Evolutionary conservation across 2,888 invertebrate genomes (phyloP), one percentile per base, ranked within the genome.

Genomic region (Oligia strigilis): DNA sequence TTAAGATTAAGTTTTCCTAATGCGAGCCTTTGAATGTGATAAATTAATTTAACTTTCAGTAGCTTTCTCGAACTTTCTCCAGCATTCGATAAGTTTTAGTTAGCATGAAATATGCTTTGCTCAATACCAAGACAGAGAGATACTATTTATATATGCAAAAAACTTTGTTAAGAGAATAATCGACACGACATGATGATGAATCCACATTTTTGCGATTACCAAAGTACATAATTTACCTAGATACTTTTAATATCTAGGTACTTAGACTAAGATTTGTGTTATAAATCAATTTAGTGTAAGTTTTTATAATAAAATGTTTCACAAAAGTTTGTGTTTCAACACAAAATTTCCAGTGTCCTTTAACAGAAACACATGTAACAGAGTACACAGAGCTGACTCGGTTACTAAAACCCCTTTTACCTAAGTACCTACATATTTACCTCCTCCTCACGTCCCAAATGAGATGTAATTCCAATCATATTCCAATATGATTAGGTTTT

Each of bases 401-500:
- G 75, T 40, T 19, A 4, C 13, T 62, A 29, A 2, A 5, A 14
- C 11, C 23, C 14, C 13, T 49, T 4, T 29, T 64, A 49, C n/a
- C 11, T 75, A 67, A 67, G 29, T 29, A 19, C 23, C 19, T 19
- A 19, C 23, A 55, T 67, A 67, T 72, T 67, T 49, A 49, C 64
- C 58, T 60, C 1, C 29, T 29, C 52, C 19, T 23, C 52, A 23
- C 52, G 40, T 74, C 60, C 65, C 77, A 74, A 83, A 84, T 80
- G 71, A 75, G 71, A 82, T 76, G 76, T 82, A 64, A 67, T 85
- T 78, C 71, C 65, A 75, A 82, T 84, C 84, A 79, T 80, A 62
- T 82, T 83, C 62, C 70, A 83, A 82, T 74, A 65, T 60, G 77
- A 87, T 88, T 82, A 88, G 46, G 75, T 77, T 84, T 86, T 84